Evolutionary conservation across 2,888 invertebrate species (phyloP).

Genomic region (Cataglyphis cursor): DNA sequence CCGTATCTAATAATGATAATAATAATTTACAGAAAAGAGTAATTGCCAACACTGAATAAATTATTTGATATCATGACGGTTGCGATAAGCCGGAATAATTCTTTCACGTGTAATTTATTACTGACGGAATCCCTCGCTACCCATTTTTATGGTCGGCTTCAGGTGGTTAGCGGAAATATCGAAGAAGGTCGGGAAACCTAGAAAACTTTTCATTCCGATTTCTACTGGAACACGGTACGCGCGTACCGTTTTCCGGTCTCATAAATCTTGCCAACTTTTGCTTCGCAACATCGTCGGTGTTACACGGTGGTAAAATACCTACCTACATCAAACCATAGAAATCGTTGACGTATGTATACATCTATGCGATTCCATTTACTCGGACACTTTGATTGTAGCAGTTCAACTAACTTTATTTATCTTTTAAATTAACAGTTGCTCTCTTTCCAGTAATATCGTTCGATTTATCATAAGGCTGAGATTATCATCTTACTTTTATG

Average conservation of each 20-base stretch:
- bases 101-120: slow-evolving; percentile 43
- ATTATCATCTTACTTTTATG: not conserved
- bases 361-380: slow-evolving; percentile 69
- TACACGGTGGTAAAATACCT: slow-evolving; percentile 46
- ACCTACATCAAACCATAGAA: slow-evolving; percentile 43
- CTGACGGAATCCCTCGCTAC: slow-evolving; percentile 27
- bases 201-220: slow-evolving; percentile 56
- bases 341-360: slow-evolving; percentile 59
- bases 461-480: not conserved
- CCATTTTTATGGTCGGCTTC: slow-evolving; percentile 48
- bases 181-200: slow-evolving; percentile 46
- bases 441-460: slow-evolving; percentile 58
- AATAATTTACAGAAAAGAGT: not conserved
- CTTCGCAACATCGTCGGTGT: slow-evolving; percentile 45
- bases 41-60: slow-evolving; percentile 15
- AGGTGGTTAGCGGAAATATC: slow-evolving; percentile 54
- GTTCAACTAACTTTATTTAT: slow-evolving; percentile 63
- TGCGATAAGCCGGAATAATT: slow-evolving; percentile 49
- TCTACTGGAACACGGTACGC: slow-evolving; percentile 37
- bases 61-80: slow-evolving; percentile 26
- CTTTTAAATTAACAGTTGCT: slow-evolving; percentile 72
- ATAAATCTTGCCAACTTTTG: slow-evolving; percentile 56
- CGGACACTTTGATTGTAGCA: slow-evolving; percentile 68
- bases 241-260: slow-evolving; percentile 51
- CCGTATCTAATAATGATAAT: not conserved